Base-by-base conservation (phyloP, 2,113 vertebrate species). In the Lichenostomus cassidix region DNA sequence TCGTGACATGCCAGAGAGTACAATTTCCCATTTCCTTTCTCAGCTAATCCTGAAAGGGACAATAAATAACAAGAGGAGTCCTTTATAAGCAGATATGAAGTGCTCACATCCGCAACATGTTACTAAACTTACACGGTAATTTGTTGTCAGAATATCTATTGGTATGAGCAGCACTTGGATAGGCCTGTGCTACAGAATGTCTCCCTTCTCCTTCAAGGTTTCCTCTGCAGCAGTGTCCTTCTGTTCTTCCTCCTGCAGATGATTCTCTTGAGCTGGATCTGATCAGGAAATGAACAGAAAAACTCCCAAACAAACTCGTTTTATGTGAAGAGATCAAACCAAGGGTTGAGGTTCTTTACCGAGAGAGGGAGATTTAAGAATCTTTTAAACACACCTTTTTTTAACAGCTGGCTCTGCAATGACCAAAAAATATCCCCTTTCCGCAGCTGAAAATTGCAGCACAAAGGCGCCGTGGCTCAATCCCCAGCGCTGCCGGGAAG, bases 11-110 rank as follows among this genome's bases (percentile, higher is more conserved):
- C 69, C 78, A 90, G 74, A 3, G 0, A 93, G 37, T 91, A 52
- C 65, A 67, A 39, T 77, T 96, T 92, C 53, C 86, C 46, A 12
- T 84, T 90, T 87, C 75, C 41, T 82, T 89, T 73, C 89, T 91
- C 55, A 81, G 42, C 50, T 71, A 62, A 83, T 68, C 42, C 83
- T 64, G 37, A 87, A 81, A 74, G 49, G 29, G 33, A 50, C 75
- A 86, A 86, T 80, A 93, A 93, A 93, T 64, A 77, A 70, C 19
- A 58, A 52, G 31, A 69, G 25, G 21, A 84, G 35, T 47, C 55
- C 55, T 81, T 94, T 70, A 73, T 76, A 92, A 84, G 70, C 15
- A 60, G 27, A 44, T 84, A 68, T 39, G 19, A 79, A 87, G 55
- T 79, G 37, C 46, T 80, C 31, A 49, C 55, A 86, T 88, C 88